phyloP scores from a whole-genome alignment of 1,140 invertebrate species.

The Camponotus floridanus region DNA sequence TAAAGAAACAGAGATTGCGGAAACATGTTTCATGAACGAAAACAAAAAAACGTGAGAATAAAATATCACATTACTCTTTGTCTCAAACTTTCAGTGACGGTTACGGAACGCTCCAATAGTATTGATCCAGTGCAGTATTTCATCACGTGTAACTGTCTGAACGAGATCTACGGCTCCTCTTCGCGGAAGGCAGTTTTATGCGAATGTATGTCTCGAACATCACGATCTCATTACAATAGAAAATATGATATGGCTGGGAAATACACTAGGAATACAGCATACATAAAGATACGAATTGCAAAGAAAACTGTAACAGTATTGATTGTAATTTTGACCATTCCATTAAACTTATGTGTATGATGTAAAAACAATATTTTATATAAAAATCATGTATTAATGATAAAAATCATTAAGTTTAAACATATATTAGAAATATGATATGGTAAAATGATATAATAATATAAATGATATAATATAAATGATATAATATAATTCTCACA shows the following conservation, averaged over 20 bases:
- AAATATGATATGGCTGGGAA: neutral
- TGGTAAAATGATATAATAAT: no score
- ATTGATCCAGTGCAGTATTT: constrained; percentile 39
- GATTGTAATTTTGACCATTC: constrained; percentile 55
- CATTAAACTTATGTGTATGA: neutral
- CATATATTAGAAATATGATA: constrained; percentile 11
- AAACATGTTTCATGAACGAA: neutral
- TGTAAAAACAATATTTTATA: no score
- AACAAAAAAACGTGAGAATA: constrained; percentile 30
- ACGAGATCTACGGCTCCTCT: constrained; percentile 57
- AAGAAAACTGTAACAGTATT: constrained; percentile 37
- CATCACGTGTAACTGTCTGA: constrained; percentile 29
- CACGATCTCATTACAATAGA: constrained; percentile 58
- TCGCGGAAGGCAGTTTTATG: constrained; percentile 53
- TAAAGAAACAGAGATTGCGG: constrained; percentile 13
- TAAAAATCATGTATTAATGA: neutral
- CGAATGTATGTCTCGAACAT: constrained; percentile 25
- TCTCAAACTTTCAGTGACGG: constrained; percentile 34
- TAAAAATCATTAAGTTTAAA: constrained; percentile 6
- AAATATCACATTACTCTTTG: constrained; percentile 40
- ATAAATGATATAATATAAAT: no score
- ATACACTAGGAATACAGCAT: constrained; percentile 27
- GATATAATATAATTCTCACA: no score
- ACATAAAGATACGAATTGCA: constrained; percentile 25
- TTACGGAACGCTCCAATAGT: constrained; percentile 38